phyloP scores from a whole-genome alignment of 2,888 invertebrate species.

The Xestia xanthographa region DNA sequence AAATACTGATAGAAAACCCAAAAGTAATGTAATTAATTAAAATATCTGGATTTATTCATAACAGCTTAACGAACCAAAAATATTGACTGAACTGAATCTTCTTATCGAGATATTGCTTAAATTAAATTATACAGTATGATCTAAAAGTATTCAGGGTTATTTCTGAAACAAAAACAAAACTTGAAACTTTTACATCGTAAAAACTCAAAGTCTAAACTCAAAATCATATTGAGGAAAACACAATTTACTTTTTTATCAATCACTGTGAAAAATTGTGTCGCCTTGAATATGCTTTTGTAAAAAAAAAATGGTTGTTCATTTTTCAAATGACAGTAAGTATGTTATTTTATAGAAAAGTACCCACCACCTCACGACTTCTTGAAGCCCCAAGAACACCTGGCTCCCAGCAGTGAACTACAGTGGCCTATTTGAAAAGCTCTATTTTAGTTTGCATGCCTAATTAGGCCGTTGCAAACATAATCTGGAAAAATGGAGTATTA shows the following conservation, averaged over 20 bases:
- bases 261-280: neutral
- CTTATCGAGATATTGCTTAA: constrained; percentile 22
- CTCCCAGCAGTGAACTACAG: no score
- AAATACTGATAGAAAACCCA: neutral
- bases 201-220: neutral
- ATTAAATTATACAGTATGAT: constrained; percentile 21
- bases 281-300: neutral
- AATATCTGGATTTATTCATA: neutral
- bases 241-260: constrained; percentile 26
- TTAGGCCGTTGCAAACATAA: no score
- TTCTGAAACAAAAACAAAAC: constrained; percentile 36
- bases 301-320: neutral
- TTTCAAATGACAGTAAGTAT: neutral
- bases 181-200: constrained; percentile 34
- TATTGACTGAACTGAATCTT: constrained; percentile 22
- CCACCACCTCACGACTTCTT: no score
- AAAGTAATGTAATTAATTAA: neutral
- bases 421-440: no score
- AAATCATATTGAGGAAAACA: constrained; percentile 17
- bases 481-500: no score
- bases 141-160: constrained; percentile 26
- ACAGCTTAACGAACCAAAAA: constrained; percentile 7
- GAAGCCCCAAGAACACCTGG: no score
- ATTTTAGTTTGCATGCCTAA: no score
- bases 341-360: no score